Evolutionary conservation across 53 echinoderm and acorn worm species (phyloP), one percentile per base, ranked within the genome.

Genomic region (Mesocentrotus franciscanus): DNA sequence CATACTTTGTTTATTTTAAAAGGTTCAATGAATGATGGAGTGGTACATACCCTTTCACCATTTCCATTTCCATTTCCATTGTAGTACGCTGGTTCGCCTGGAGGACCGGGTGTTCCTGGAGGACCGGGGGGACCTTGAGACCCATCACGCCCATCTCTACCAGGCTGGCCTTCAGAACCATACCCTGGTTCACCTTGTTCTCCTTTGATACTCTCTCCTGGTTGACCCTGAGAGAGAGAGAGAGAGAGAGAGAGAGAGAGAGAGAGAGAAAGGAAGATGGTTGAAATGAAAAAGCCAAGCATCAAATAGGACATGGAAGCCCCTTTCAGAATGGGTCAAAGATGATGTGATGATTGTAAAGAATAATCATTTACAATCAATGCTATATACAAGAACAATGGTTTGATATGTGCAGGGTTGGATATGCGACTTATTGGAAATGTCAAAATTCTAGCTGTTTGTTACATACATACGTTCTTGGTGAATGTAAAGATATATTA

Each of bases 161-260:
- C 98, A 57, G 98, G 97, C 22, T 85, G 95, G 62, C 98, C 99
- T 76, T 96, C 96, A 49, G 59, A 66, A 1, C 95, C 85, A 35
- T 94, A n/a, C 11, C 99, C 99, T 59, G 97, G 96, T 27, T 95
- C 95, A 76, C 98, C 97, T 59, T 85, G 95, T 4, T 95, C 95
- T 60, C 99, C 99, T 71, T 95, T 78, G 15, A 96, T 61, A 42
- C 97, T 95, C 60, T 93, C 93, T 27, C 98, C 98, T 26, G 97
- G 92, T 35, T 90, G 83, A 62, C 98, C 98, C 98, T 98, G 60
- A 36, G 35, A 9, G 18, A 34, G n/a, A 34, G 30, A 34, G 78
- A 34, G 29, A 34, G 27, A 60, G 30, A 91, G 27, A 79, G 27
- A 61, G 26, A 76, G 27, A 58, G 60, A 59, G 75, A 91, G 20